Conservation (phyloP, 2,113 vertebrate genomes). For the Chaetorhynchus papuensis region DNA sequence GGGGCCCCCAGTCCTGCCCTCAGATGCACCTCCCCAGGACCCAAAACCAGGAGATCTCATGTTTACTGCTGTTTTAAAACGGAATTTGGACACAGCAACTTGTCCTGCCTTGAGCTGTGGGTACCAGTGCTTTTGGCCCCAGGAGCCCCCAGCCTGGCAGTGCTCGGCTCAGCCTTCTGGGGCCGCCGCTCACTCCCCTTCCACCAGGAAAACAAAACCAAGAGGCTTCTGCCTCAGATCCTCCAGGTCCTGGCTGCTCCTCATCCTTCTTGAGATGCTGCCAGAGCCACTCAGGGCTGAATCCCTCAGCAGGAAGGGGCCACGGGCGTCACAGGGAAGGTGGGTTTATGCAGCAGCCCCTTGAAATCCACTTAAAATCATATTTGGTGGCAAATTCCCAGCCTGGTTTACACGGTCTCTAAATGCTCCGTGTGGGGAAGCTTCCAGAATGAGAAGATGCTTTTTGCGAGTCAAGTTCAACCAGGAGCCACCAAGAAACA, state of each 20-base stretch:
- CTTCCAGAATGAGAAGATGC: not conserved
- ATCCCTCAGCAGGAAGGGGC: not conserved
- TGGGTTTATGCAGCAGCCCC: not conserved
- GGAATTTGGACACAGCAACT: not conserved
- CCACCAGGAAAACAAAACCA: not conserved
- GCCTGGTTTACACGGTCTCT: rapidly evolving
- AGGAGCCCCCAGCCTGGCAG: not conserved
- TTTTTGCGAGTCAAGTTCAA: not conserved
- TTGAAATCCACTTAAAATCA: not conserved
- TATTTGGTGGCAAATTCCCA: not conserved
- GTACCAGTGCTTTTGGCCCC: not conserved
- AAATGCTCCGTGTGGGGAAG: not conserved
- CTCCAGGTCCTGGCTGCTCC: not conserved
- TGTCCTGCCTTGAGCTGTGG: not conserved
- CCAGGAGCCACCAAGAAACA: not conserved
- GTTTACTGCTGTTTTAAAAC: not conserved
- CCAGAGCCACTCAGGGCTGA: not conserved
- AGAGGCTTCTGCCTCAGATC: not conserved
- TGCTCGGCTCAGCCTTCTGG: rapidly evolving
- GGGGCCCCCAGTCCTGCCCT: not conserved
- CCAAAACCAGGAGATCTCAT: not conserved
- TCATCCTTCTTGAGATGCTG: not conserved
- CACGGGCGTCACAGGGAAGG: rapidly evolving
- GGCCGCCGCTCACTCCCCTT: rapidly evolving
- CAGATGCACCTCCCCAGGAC: not conserved